Percentiles rank a stretch among this genome's conserved stretches.
Evolutionary conservation across 2,888 invertebrate genomes (phyloP).

Genomic region (Lordiphosa fenestrarum): DNA sequence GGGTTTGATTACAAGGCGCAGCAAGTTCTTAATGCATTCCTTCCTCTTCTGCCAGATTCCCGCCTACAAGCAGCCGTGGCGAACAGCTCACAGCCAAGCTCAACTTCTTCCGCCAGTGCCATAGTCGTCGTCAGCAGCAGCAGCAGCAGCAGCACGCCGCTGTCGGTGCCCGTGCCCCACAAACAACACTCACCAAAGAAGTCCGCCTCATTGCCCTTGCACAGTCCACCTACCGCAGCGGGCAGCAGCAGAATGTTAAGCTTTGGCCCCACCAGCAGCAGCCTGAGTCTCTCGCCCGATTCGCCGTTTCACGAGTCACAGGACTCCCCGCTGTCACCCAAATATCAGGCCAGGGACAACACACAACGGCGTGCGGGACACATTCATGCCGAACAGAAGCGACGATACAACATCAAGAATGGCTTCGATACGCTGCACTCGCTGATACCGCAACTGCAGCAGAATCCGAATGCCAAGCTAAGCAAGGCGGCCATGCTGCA

Average conservation of each 20-base stretch:
- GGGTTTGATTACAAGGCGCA: not conserved
- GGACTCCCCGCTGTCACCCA: conserved; percentile 84
- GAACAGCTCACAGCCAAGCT: conserved; percentile 57
- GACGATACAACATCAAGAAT: conserved; percentile 96
- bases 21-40: not conserved
- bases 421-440: conserved; percentile 97
- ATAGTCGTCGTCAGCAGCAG: conserved; percentile 61
- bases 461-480: conserved; percentile 94
- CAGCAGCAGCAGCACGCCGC: conserved; percentile 43
- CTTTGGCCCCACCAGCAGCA: conserved; percentile 48
- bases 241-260: conserved; percentile 62
- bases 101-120: conserved; percentile 73
- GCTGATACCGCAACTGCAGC: conserved; percentile 93
- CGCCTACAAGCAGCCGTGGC: conserved; percentile 61
- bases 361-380: conserved; percentile 91
- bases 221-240: conserved; percentile 66
- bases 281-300: conserved; percentile 77
- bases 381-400: conserved; percentile 97
- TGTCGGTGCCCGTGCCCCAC: conserved; percentile 43
- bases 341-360: conserved; percentile 81
- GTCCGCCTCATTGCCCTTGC: conserved; percentile 77
- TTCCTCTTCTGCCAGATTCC: conserved; percentile 37
- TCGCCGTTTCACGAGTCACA: conserved; percentile 77
- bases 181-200: conserved; percentile 78
- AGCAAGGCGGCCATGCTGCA: conserved; percentile 98